Base-by-base conservation (phyloP, 2,888 invertebrate genomes). In the Temnothorax ravouxi region DNA sequence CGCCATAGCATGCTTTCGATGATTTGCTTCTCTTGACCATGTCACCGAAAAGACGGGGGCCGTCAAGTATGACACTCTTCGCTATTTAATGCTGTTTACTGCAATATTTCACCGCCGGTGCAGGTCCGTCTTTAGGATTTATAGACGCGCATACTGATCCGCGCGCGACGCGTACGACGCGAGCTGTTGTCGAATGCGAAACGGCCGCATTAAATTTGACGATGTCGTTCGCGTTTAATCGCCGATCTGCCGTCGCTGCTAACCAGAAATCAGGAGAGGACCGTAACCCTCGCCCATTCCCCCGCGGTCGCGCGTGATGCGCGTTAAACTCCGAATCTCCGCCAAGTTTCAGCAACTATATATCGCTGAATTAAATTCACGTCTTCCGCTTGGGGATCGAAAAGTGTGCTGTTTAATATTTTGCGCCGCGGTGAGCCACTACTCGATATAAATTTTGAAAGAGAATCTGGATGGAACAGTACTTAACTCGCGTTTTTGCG, bases 21-120 rank as follows among this genome's bases (percentile, higher is more conserved):
- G 44, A 75, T 71, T 86, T 44, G 34, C 44, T 50, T 56, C 67
- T 67, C 61, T 62, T 44, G 72, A 67, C 71, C 44, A 4, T 74
- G 66, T 52, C 64, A 56, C 80, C 67, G 61, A 77, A n/a, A 41
- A 64, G 38, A 82, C 50, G 66, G 69, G 64, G 50, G 54, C 61
- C 61, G 66, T 83, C 67, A 41, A n/a, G n/a, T n/a, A n/a, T n/a
- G n/a, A n/a, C 47, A n/a, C 1, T 2, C 29, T 61, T 41, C 41
- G n/a, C 13, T 44, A 18, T 56, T 41, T 44, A 29, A 47, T 29
- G 15, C 64, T 66, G 54, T 67, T 83, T 74, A 59, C n/a, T 61
- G 54, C 66, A 25, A 25, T 54, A 69, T 47, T 72, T 75, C 66
- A 62, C 52, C 11, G 34, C 21, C 25, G 59, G 5, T 9, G 11